These are phyloP conservation scores for Thalassaphorura encarpata DNA, from an alignment of 1,140 invertebrate genomes.

Conservation along the genomic window DNA sequence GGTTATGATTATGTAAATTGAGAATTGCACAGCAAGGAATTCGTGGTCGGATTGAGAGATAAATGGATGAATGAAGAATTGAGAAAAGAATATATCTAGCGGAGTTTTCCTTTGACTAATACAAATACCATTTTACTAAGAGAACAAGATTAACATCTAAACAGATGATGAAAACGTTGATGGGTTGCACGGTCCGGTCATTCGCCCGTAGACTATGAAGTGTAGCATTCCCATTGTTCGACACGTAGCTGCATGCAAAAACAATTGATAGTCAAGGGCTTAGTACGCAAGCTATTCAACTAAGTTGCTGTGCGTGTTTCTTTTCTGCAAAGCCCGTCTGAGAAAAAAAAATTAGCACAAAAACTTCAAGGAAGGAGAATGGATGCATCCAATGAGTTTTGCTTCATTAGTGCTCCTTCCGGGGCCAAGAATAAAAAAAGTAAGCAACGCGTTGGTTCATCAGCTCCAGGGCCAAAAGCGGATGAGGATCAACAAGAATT, in stretches of 20 bases:
- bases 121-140: background rate
- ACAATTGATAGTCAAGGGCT: too few relatives aligned
- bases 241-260: too few relatives aligned
- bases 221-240: too few relatives aligned
- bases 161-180: too few relatives aligned
- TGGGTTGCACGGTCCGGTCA: constrained; percentile 13
- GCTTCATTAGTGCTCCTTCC: constrained; percentile 17
- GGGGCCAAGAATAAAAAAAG: background rate
- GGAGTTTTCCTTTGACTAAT: background rate
- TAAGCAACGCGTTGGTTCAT: background rate
- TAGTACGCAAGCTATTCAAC: too few relatives aligned
- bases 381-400: constrained; percentile 32
- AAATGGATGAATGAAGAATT: background rate
- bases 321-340: too few relatives aligned
- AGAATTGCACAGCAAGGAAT: background rate
- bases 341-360: too few relatives aligned
- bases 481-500: constrained; percentile 3
- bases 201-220: constrained; percentile 15
- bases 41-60: background rate
- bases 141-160: background rate
- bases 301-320: too few relatives aligned
- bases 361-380: constrained; percentile 12
- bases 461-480: constrained; percentile 1
- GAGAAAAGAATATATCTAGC: background rate
- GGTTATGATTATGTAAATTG: background rate